Evolutionary conservation across 1,140 invertebrate species (phyloP).

Genomic region (Muscidifurax raptorellus): DNA sequence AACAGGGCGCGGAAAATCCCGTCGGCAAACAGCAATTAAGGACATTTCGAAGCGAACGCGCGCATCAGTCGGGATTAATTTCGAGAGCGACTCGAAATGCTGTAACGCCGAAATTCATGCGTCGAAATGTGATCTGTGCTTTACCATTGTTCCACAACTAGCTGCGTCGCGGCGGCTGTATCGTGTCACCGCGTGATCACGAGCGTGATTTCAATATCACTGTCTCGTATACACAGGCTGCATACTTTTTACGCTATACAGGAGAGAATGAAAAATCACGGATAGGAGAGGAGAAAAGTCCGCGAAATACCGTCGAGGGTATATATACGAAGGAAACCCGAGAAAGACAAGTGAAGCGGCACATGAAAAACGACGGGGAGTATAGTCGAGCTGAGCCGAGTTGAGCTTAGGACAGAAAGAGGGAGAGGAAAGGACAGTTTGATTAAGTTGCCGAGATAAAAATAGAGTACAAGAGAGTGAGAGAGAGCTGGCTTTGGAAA

Average conservation of each 20-base stretch:
- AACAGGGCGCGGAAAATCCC: no score
- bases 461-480: not conserved
- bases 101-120: not conserved
- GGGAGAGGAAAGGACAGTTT: slow-evolving; percentile 7
- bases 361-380: slow-evolving; percentile 8
- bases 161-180: no score
- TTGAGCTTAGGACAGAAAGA: not conserved
- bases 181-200: not conserved
- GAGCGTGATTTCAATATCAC: not conserved
- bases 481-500: not conserved
- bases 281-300: slow-evolving; percentile 15
- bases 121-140: not conserved
- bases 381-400: not conserved
- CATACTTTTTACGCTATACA: no score
- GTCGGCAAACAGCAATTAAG: not conserved
- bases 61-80: not conserved
- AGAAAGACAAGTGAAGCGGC: slow-evolving; percentile 16
- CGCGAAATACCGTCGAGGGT: not conserved
- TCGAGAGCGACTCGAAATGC: not conserved
- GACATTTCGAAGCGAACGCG: not conserved
- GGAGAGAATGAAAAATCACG: slow-evolving; percentile 30
- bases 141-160: no score
- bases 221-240: no score
- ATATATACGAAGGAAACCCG: not conserved
- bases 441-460: slow-evolving; percentile 7